Evolutionary conservation across 2,797 vertebrate species (phyloP).

Genomic region (Neopelma chrysocephalum): DNA sequence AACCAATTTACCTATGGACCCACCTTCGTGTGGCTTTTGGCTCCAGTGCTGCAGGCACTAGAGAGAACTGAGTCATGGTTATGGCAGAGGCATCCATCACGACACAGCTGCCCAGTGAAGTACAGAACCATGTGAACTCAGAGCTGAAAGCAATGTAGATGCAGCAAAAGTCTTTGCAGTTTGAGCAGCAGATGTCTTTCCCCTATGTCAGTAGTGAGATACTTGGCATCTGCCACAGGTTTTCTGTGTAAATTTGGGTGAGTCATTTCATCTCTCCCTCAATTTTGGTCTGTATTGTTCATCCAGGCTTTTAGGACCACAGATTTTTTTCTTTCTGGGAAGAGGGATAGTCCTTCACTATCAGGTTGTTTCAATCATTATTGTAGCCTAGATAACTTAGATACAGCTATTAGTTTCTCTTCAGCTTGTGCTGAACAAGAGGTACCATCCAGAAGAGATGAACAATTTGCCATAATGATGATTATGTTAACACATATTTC

Average conservation of each 20-base stretch:
- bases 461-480: neutral
- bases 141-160: neutral
- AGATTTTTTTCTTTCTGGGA: neutral
- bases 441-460: neutral
- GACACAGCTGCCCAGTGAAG: neutral
- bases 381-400: neutral
- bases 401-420: neutral
- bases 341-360: neutral
- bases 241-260: neutral
- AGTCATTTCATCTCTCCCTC: neutral
- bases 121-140: neutral
- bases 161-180: neutral
- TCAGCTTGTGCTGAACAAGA: neutral
- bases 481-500: neutral
- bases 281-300: neutral
- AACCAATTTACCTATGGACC: neutral
- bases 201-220: neutral
- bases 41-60: neutral
- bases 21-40: neutral
- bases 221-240: neutral
- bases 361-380: neutral
- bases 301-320: neutral
- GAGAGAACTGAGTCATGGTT: neutral
- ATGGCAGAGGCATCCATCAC: accelerated
- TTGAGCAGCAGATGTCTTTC: neutral